A percentile compares a stretch with the other conserved stretches of the same genome.
These are phyloP conservation scores for Beroe forskalii DNA, from an alignment of 37 sponge, comb jelly and placozoan genomes.

Conservation along the genomic window DNA sequence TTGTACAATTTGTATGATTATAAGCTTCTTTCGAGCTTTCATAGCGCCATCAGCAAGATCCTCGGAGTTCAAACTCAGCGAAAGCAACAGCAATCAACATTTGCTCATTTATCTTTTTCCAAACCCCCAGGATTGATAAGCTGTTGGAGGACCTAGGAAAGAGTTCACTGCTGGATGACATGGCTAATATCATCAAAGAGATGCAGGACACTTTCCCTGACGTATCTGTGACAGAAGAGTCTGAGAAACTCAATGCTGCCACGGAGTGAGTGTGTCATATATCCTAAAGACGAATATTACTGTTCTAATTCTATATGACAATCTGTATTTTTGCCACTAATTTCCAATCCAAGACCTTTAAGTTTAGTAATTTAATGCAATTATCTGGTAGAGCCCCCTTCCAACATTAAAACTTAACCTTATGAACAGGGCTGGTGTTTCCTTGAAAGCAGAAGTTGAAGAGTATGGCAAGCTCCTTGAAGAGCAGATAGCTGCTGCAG, in stretches of 20 bases:
- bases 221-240: background rate
- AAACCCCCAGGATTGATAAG: conserved; percentile 52
- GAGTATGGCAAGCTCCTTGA: background rate
- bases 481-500: background rate
- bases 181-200: background rate
- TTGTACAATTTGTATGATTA: too few species aligned
- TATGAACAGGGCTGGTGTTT: background rate
- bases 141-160: background rate
- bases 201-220: conserved; percentile 31
- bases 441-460: background rate
- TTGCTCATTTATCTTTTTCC: background rate
- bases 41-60: too few species aligned
- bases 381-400: too few species aligned
- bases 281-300: too few species aligned
- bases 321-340: too few species aligned
- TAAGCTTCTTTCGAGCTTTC: too few species aligned
- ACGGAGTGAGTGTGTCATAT: background rate
- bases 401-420: too few species aligned
- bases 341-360: too few species aligned
- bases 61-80: background rate
- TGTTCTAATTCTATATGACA: too few species aligned
- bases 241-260: background rate
- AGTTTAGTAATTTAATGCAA: too few species aligned
- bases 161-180: conserved; percentile 7
- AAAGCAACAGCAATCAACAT: background rate